Conservation (phyloP, 2,113 vertebrate species). For the Piprites chloris region DNA sequence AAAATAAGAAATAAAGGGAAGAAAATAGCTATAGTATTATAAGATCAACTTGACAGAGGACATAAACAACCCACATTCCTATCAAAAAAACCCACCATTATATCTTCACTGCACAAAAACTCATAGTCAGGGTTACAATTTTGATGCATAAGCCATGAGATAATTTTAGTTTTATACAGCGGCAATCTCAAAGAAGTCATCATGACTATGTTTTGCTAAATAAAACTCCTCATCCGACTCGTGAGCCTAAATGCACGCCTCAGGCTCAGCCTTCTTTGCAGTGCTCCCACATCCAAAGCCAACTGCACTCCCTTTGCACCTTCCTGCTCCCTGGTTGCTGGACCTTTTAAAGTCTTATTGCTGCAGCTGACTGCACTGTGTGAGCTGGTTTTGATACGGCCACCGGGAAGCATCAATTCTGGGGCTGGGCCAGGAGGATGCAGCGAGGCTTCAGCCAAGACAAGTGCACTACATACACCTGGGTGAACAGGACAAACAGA, state of each 20-base stretch:
- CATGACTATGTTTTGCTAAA: background rate
- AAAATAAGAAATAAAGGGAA: background rate
- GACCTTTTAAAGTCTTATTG: rapidly evolving
- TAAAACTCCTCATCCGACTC: background rate
- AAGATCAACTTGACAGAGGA: background rate
- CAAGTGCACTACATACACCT: background rate
- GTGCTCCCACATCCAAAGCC: background rate
- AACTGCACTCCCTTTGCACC: background rate
- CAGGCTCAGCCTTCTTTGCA: background rate
- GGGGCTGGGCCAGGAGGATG: background rate
- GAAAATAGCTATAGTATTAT: background rate
- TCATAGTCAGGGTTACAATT: background rate
- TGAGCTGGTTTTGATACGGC: background rate
- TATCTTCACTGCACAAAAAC: background rate
- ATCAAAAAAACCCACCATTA: background rate
- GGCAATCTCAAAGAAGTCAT: background rate
- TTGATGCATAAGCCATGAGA: background rate
- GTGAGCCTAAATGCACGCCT: background rate
- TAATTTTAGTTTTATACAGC: background rate
- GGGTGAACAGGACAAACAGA: background rate
- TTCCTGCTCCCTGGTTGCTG: background rate
- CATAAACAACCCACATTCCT: background rate
- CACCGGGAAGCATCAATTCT: background rate
- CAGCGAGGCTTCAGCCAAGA: background rate
- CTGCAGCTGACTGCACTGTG: background rate